Base-by-base conservation (phyloP, 2,888 invertebrate species). In the Hoplodrina blanda region DNA sequence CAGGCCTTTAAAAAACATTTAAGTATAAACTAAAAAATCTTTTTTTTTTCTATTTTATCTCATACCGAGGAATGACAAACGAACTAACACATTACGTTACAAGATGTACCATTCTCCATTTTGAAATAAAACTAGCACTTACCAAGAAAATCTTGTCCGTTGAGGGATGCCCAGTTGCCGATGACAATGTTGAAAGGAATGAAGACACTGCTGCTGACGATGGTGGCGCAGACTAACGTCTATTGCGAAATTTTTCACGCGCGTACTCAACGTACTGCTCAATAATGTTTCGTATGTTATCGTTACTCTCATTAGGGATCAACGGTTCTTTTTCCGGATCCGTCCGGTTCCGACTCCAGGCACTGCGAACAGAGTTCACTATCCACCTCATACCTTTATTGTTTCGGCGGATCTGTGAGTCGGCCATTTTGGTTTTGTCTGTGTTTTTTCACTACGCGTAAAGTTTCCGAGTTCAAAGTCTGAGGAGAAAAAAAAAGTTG, bases 61-160 rank as follows among this genome's bases (percentile, higher is more conserved):
- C 8, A 37, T 10, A 37, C 37, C 37, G 10, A 37, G 8, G 3
- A 33, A 4, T 33, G 37, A 7, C 37, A 11, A 37, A 11, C 10
- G 37, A 37, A 41, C 11, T 10, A 11, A 41, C 10, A 1, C 41
- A 41, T 11, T 41, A 11, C 3, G 13, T 41, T 41, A 3, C 8
- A 13, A 41, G 13, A 13, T 41, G 41, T 41, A 41, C 41, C 41
- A 41, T 20, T 15, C 3, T 52, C 17, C 13, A 37, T 7, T 11
- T 17, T 46, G 6, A 50, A 19, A 19, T 19, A 59, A 50, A 59
- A 7, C 4, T 67, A 54, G 20, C 10, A 72, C 73, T 74, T 15
- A 74, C 78, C 73, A 1, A 62, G 15, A 25, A 11, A 15, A 13
- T 49, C 17, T 44, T n/a, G 52, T 44, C 53, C 37, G 11, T 59